Evolutionary conservation across 2,113 vertebrate species (phyloP), one percentile per base, ranked within the genome.

Genomic region (Rhinolophus sinicus): DNA sequence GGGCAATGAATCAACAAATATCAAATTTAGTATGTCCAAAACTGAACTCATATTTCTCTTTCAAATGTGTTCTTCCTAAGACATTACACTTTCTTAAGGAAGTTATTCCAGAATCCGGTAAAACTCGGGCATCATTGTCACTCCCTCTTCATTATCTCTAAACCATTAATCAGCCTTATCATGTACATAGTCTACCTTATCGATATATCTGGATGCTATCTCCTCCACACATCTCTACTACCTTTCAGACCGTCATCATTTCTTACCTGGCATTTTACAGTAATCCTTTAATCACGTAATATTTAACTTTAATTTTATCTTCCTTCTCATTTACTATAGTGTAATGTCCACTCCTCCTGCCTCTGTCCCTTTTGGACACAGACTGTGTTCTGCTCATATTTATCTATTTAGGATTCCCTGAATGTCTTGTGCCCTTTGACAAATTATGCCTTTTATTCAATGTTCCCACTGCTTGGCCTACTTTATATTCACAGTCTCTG

Each of bases 361-460:
- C 7, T 85, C 21, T 40, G 9, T 33, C 6, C 5, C 8, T 33
- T 73, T 78, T 83, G 14, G 24, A 73, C 16, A n/a, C 22, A 67
- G 3, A 1, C 35, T 80, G 9, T 44, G 9, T 44, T 89, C 24
- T 50, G 40, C 28, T 44, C 77, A 35, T 70, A 70, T 60, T 60
- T 64, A 44, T 78, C 69, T 77, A 9, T 56, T 95, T 92, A 84
- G 77, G 38, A 91, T 88, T 97, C 38, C n/a, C 28, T 62, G n/a
- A 80, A 58, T 81, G 28, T 73, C 44, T 70, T 72, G 30, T 77
- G 60, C 40, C 73, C 56, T 96, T 96, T 64, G 54, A 77, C 56
- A 91, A 91, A 78, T 8, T 50, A 67, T 50, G 28, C 14, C 40
- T 44, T 64, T 91, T 44, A 85, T 90, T 47, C 54, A 78, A 12